Base-by-base conservation (phyloP, 2,113 vertebrate genomes). In the Gasterosteus aculeatus region DNA sequence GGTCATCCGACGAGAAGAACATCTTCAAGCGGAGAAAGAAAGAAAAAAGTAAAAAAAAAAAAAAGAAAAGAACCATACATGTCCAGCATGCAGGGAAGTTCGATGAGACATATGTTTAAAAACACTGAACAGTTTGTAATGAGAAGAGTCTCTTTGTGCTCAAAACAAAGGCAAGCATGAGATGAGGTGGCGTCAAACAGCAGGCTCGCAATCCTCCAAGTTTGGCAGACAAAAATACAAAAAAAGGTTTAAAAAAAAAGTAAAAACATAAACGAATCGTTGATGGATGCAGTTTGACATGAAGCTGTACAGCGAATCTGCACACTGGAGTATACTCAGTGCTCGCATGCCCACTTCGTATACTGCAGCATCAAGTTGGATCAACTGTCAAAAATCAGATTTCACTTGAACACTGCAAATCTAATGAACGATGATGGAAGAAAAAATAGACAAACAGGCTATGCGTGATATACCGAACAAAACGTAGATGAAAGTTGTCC, bases 11-110 rank as follows among this genome's bases (percentile, higher is more conserved):
- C 74, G 89, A 85, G 95, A 95, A 87, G 91, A 96, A 96, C 95
- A 95, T 96, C 95, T 95, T 96, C 95, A 97, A 97, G 95, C 96
- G 94, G 93, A 90, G 74, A 81, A 86, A 95, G 47, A 93, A 69
- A 31, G 54, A 78, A 38, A 60, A 68, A 95, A 22, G 22, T 1
- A 41, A 94, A 93, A 69, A 35, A 59, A 78, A 38, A 60, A 65
- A 95, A 11, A 18, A 12, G 12, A 12, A 31, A 59, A 68, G 95
- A 94, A 94, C 96, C 97, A 0, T 98, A 96, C 97, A 99, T 98
- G 98, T 96, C 98, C 98, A 98, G 97, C 98, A 99, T 98, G 98
- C 98, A 98, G 95, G 95, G 91, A 92, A 94, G 94, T 95, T 96
- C 95, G 95, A 97, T 95, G 95, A 95, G 95, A 97, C 95, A 95